These are phyloP conservation scores for Camponotus floridanus DNA, from an alignment of 1,140 invertebrate species.

Conservation along the genomic window DNA sequence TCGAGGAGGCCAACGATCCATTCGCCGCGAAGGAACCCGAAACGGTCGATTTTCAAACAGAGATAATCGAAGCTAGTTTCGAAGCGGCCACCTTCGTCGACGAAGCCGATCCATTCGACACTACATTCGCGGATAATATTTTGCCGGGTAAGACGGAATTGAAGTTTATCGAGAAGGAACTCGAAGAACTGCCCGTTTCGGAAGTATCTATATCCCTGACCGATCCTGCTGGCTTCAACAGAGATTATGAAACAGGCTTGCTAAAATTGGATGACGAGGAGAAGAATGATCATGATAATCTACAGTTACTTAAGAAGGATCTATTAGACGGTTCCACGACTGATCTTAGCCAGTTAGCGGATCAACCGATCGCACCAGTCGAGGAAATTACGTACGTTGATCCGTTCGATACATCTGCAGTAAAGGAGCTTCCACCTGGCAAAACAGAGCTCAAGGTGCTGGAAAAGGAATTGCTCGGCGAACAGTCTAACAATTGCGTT, in stretches of 20 bases:
- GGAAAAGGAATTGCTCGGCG: constrained; percentile 91
- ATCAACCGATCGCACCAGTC: constrained; percentile 89
- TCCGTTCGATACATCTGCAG: constrained; percentile 94
- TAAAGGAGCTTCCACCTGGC: constrained; percentile 90
- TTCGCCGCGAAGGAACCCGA: constrained; percentile 81
- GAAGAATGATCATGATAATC: not conserved
- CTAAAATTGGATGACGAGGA: constrained; percentile 67
- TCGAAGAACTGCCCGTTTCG: constrained; percentile 84
- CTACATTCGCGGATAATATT: constrained; percentile 93
- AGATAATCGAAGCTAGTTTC: constrained; percentile 83
- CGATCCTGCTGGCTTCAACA: constrained; percentile 85
- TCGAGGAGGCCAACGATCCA: constrained; percentile 82
- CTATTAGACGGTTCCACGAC: constrained; percentile 91
- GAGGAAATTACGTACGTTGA: constrained; percentile 90
- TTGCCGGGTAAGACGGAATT: constrained; percentile 90
- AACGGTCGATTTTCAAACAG: constrained; percentile 72
- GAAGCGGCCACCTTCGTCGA: constrained; percentile 83
- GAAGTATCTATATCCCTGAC: constrained; percentile 83
- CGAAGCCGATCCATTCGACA: constrained; percentile 94
- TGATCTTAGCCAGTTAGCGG: constrained; percentile 90
- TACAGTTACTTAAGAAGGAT: constrained; percentile 84
- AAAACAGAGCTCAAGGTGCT: constrained; percentile 92
- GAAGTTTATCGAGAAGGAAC: constrained; percentile 89
- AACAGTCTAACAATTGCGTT: constrained; percentile 69
- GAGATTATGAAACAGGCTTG: constrained; percentile 84